Base-by-base conservation (phyloP, 1,140 invertebrate species). In the Condylostylus longicornis region DNA sequence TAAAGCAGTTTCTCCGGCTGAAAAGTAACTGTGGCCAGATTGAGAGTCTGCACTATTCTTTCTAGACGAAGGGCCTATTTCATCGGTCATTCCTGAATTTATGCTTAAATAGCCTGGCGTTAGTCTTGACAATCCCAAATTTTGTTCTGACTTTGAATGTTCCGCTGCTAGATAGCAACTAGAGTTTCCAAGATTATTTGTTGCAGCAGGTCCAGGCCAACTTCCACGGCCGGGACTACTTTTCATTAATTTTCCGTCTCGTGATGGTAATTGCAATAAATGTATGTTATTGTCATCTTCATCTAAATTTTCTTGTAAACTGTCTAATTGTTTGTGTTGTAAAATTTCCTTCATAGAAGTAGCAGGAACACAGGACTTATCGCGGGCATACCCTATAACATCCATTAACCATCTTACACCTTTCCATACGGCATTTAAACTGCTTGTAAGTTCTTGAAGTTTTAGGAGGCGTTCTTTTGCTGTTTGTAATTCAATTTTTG, bases 381-480 rank as follows among this genome's bases (percentile, higher is more conserved):
- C 90, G 37, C 90, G 67, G 1, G 90, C 88, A 54, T 88, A 90
- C 1, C 83, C 79, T 25, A 96, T 84, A 3, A 93, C 77, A 49
- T 96, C 89, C 71, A 93, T 86, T 1, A 96, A 70, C 93, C 93
- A 98, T 10, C 94, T 72, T 3, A 85, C 79, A 17, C 78, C 77
- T 53, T 91, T 90, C 93, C 93, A 97, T 2, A 86, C 75, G 0
- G 68, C 55, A 45, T 90, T 89, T 9, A 90, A 64, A 49, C 79
- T 80, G 1, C 71, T 65, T 53, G 89, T 85, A 4, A 91, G 68
- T 35, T 86, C 77, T 52, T 88, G 79, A 13, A 95, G 60, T 47
- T 79, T 78, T 2, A 74, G 65, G 9, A 95, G 59, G 23, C 86
- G 74, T 43, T 89, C 80, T 56, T 87, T 89, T 7, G 91, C 84